A percentile compares a stretch with the other conserved stretches of the same genome.
Evolutionary conservation across 1,140 invertebrate species (phyloP).

Genomic region (Orius laevigatus): DNA sequence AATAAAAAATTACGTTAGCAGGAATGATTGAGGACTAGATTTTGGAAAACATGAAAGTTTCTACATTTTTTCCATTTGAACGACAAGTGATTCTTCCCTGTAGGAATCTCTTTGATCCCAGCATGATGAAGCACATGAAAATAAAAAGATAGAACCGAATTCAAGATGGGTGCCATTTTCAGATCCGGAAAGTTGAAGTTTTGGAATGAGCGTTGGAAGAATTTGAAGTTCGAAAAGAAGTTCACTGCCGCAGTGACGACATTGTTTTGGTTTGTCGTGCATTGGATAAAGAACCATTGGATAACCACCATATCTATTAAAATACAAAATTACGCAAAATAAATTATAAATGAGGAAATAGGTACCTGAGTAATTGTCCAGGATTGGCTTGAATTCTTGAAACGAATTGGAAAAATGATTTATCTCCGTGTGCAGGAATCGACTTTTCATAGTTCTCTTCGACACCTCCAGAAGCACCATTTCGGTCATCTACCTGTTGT

Average conservation of each 20-base stretch:
- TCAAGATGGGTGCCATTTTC: slow-evolving; percentile 42
- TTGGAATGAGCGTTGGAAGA: slow-evolving; percentile 56
- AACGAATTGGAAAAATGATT: slow-evolving; percentile 61
- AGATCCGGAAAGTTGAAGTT: slow-evolving; percentile 34
- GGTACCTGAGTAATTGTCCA: slow-evolving; percentile 59
- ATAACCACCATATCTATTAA: slow-evolving; percentile 40
- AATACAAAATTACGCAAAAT: neutral
- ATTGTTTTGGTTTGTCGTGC: slow-evolving; percentile 32
- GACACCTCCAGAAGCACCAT: slow-evolving; percentile 21
- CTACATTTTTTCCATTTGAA: slow-evolving; percentile 51
- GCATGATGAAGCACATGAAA: slow-evolving; percentile 66
- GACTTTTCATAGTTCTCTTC: slow-evolving; percentile 61
- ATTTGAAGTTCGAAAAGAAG: slow-evolving; percentile 67
- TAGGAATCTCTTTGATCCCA: slow-evolving; percentile 52
- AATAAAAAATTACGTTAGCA: too few relatives aligned
- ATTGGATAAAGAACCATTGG: slow-evolving; percentile 48
- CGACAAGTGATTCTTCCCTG: slow-evolving; percentile 51
- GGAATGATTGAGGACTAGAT: too few relatives aligned
- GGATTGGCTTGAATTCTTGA: slow-evolving; percentile 55
- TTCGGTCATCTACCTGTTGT: slow-evolving; percentile 22
- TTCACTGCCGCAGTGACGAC: slow-evolving; percentile 50
- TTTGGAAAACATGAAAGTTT: neutral
- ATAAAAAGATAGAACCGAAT: slow-evolving; percentile 65
- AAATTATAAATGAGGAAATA: too few relatives aligned
- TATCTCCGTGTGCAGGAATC: slow-evolving; percentile 59